Evolutionary conservation across 2,888 invertebrate species (phyloP), one percentile per base, ranked within the genome.

Genomic region (Tribolium freemani): DNA sequence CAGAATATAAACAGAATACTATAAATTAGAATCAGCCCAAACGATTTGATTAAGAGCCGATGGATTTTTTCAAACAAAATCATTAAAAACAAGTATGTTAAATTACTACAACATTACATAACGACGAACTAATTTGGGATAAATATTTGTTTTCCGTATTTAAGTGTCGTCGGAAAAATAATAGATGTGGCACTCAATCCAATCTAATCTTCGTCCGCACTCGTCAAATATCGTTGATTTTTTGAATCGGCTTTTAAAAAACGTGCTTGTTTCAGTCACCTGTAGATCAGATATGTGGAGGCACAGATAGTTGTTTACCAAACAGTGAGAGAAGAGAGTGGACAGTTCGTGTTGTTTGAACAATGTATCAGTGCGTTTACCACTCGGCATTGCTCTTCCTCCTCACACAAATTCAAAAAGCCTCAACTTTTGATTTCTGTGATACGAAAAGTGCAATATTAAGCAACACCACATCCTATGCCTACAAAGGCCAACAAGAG

Each of bases 241-340:
- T 58, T 50, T 13, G 10, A 31, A 46, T 30, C 31, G 38, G n/a
- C 16, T 11, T 68, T 68, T 13, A 50, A 58, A 68, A 64, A 68
- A 50, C 68, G 13, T 67, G 44, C 54, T 58, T 50, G 30, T 16
- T 13, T 67, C 67, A 57, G 67, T 50, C 57, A 68, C 68, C 68
- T 68, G 68, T 38, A 6, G 48, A 26, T 26, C 26, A 57, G 68
- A 57, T 68, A 58, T 68, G 68, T 48, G 16, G 54, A 56, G 10
- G 66, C 21, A 26, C 11, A 20, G 46, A 30, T 44, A 48, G 9
- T 16, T 56, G 56, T 66, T 66, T 66, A 63, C 63, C 9, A 38
- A 26, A 16, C n/a, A 38, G 64, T 64, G 64, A 64, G 53, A 30
- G 44, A 53, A 31, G 45, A 54, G 44, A 46, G 61, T 16, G 46